Evolutionary conservation across 2,797 vertebrate genomes (phyloP).

Genomic region (Podarcis lilfordi): DNA sequence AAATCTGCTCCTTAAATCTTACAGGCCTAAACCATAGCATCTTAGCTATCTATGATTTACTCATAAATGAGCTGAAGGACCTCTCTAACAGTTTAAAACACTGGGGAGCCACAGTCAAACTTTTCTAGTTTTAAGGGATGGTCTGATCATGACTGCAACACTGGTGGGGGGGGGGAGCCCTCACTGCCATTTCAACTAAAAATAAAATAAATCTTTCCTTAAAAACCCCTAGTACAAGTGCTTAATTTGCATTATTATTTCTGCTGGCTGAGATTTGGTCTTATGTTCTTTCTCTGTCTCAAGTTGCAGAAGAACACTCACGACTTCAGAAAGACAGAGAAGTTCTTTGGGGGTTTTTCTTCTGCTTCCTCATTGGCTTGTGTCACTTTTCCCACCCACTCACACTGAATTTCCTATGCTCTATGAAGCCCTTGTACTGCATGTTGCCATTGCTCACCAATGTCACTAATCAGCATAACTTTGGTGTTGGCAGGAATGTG

Average conservation of each 20-base stretch:
- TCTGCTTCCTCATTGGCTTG: neutral
- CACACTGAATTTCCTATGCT: neutral
- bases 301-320: neutral
- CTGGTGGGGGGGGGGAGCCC: too few relatives aligned
- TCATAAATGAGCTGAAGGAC: too few relatives aligned
- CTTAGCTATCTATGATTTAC: too few relatives aligned
- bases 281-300: neutral
- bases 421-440: neutral
- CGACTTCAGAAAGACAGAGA: neutral
- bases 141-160: too few relatives aligned
- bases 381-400: rapidly evolving
- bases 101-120: too few relatives aligned
- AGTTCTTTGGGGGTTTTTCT: neutral
- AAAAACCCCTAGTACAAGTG: neutral
- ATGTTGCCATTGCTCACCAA: slow-evolving; percentile 80
- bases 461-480: slow-evolving; percentile 95
- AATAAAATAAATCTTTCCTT: neutral
- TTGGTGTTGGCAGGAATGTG: slow-evolving; percentile 98
- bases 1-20: too few relatives aligned
- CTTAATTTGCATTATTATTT: neutral
- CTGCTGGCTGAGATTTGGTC: neutral
- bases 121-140: too few relatives aligned
- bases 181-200: too few relatives aligned
- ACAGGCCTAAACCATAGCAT: too few relatives aligned
- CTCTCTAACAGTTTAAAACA: too few relatives aligned